Percentiles rank a stretch among this genome's conserved stretches.
Evolutionary conservation across 2,113 vertebrate genomes (phyloP).

Genomic region (Glaucomys volans): DNA sequence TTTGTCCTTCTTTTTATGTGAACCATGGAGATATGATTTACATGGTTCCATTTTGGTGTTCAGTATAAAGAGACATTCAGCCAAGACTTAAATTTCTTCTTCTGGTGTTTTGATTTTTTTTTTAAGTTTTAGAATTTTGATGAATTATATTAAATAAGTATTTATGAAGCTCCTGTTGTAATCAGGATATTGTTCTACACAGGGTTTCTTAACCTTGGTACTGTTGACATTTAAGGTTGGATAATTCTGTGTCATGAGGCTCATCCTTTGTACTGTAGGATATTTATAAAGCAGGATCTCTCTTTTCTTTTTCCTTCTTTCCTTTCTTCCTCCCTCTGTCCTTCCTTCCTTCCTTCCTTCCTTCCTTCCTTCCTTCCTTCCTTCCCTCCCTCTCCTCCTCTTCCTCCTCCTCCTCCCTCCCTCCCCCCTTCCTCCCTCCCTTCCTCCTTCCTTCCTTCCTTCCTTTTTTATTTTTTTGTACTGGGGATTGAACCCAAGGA

Average conservation of each 20-base stretch:
- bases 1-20: not conserved
- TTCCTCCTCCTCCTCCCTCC: too few species aligned
- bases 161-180: not conserved
- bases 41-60: not conserved
- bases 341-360: too few species aligned
- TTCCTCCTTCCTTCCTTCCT: too few species aligned
- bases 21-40: not conserved
- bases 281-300: not conserved
- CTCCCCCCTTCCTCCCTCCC: too few species aligned
- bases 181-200: not conserved
- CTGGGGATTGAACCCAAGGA: too few species aligned
- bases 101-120: slow-evolving; percentile 3
- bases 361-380: too few species aligned
- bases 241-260: not conserved
- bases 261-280: too few species aligned
- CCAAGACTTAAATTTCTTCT: not conserved
- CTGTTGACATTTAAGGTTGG: not conserved
- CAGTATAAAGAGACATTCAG: not conserved
- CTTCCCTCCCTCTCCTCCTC: too few species aligned
- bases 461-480: too few species aligned
- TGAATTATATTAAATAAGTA: not conserved
- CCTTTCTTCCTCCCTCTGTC: too few species aligned
- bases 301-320: too few species aligned
- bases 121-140: not conserved
- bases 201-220: not conserved